phyloP scores from a whole-genome alignment of 2,888 invertebrate genomes.

The Linnaemya vulpina region DNA sequence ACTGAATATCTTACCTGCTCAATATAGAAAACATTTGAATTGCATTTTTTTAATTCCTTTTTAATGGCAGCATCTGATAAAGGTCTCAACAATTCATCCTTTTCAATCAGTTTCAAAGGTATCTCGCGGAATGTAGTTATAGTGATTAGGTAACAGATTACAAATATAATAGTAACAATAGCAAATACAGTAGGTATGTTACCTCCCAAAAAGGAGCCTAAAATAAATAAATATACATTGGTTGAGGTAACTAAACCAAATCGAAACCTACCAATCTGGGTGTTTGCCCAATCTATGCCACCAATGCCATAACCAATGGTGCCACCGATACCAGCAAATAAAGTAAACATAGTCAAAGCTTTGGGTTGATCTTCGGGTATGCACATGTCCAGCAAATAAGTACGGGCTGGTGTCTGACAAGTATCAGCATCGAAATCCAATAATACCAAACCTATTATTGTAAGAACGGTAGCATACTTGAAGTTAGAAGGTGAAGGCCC shows the following conservation, averaged over 20 bases:
- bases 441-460: constrained; percentile 86
- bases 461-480: constrained; percentile 84
- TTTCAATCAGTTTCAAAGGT: constrained; percentile 83
- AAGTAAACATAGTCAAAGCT: constrained; percentile 86
- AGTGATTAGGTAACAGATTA: constrained; percentile 84
- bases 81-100: constrained; percentile 80
- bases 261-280: constrained; percentile 79
- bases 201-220: constrained; percentile 83
- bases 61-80: constrained; percentile 80
- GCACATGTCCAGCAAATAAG: constrained; percentile 86
- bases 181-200: constrained; percentile 86
- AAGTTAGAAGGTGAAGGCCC: constrained; percentile 74
- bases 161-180: constrained; percentile 85
- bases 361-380: constrained; percentile 86
- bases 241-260: not conserved
- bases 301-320: constrained; percentile 85
- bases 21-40: constrained; percentile 79
- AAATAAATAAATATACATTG: not conserved
- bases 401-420: constrained; percentile 86
- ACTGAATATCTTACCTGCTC: constrained; percentile 75
- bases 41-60: constrained; percentile 79
- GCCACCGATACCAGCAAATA: constrained; percentile 87
- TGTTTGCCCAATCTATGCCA: constrained; percentile 85
- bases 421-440: constrained; percentile 87
- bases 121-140: constrained; percentile 86